Conservation (phyloP, 2,797 vertebrate genomes). For the Heteromormyrus szaboi region DNA sequence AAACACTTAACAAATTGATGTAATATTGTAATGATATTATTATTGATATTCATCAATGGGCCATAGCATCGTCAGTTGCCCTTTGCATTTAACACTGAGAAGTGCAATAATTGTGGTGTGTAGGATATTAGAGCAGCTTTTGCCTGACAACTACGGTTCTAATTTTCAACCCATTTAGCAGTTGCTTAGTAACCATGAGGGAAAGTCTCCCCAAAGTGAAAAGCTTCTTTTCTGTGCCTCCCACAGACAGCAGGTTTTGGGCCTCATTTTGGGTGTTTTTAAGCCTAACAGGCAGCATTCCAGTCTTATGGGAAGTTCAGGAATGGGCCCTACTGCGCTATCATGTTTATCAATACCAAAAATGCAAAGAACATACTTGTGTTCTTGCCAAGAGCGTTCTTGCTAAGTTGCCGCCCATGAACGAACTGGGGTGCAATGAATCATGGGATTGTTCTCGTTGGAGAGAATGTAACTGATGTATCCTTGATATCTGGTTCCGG, state of each 20-base stretch:
- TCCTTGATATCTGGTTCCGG: not conserved
- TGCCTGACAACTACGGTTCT: conserved; percentile 22
- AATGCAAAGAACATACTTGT: not conserved
- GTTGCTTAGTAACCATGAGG: conserved; percentile 25
- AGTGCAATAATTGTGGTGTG: not conserved
- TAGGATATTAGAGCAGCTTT: conserved; percentile 6
- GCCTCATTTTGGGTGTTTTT: not conserved
- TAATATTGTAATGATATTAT: not conserved
- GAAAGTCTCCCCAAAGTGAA: conserved; percentile 22
- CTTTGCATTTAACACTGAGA: not conserved
- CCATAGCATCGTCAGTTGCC: not conserved
- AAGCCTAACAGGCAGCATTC: not conserved
- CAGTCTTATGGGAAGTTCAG: not conserved
- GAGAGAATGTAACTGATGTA: not conserved
- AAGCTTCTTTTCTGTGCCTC: conserved; percentile 8
- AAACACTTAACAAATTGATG: not conserved
- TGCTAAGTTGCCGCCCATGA: not conserved
- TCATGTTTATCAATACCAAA: not conserved
- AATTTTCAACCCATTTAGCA: conserved; percentile 22
- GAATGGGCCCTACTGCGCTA: not conserved
- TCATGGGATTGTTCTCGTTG: not conserved
- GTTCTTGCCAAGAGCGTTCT: not conserved
- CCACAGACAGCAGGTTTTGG: not conserved
- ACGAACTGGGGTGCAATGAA: not conserved
- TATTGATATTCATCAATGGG: not conserved